Evolutionary conservation across 2,888 invertebrate genomes (phyloP).

Genomic region (Loripinus fragilis): DNA sequence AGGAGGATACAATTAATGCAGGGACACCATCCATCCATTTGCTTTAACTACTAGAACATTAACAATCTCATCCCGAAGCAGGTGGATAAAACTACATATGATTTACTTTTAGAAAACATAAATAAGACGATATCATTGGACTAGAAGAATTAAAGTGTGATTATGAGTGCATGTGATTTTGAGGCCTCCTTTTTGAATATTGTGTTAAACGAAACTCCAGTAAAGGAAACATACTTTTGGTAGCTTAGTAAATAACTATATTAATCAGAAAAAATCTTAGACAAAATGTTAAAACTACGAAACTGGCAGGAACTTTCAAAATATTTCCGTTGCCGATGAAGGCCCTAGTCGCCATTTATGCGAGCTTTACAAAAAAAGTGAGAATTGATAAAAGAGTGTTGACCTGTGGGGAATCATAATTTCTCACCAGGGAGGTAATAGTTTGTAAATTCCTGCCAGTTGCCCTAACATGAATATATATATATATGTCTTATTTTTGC

Average conservation of each 20-base stretch:
- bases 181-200: not conserved
- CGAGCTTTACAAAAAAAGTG: no score
- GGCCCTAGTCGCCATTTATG: no score
- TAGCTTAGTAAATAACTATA: not conserved
- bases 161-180: not conserved
- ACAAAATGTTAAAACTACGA: slow-evolving; percentile 16
- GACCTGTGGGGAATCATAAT: no score
- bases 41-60: slow-evolving; percentile 15
- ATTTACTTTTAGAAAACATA: not conserved
- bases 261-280: slow-evolving; percentile 1
- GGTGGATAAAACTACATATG: not conserved
- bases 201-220: not conserved
- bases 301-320: no score
- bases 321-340: no score
- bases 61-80: slow-evolving; percentile 16
- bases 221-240: not conserved
- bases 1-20: no score
- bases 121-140: slow-evolving; percentile 19
- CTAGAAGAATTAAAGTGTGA: slow-evolving; percentile 9
- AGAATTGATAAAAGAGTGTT: no score
- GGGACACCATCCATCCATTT: not conserved
- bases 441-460: no score
- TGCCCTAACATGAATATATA: no score
- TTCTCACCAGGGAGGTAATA: no score
- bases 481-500: no score